Evolutionary conservation across 2,113 vertebrate genomes (phyloP).

Genomic region (Sapayoa aenigma): DNA sequence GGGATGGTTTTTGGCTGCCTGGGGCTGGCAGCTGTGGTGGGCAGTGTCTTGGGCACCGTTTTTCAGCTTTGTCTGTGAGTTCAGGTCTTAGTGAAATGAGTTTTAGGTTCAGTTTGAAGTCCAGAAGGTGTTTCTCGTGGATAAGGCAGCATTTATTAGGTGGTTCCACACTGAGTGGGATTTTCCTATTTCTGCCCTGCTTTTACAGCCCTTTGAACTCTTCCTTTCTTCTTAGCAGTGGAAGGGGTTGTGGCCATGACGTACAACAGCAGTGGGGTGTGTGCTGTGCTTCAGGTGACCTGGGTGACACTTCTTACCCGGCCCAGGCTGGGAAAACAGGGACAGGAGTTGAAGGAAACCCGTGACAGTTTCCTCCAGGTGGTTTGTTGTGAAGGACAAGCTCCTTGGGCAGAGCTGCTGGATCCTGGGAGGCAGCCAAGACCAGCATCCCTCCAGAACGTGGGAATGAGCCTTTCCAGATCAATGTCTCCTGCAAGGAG

Average conservation of each 20-base stretch:
- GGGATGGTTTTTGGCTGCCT: background rate
- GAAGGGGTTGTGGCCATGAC: fast-evolving
- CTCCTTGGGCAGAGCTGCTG: background rate
- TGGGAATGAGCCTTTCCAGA: no score
- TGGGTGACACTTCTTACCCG: fast-evolving
- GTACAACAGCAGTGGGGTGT: fast-evolving
- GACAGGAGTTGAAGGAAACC: fast-evolving
- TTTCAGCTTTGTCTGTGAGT: background rate
- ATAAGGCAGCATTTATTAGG: background rate
- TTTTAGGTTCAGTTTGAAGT: background rate
- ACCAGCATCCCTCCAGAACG: background rate
- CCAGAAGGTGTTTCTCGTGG: background rate
- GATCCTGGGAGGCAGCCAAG: fast-evolving
- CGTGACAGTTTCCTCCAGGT: fast-evolving
- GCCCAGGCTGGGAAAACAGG: fast-evolving
- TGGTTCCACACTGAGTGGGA: background rate
- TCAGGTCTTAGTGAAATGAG: background rate
- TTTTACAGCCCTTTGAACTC: background rate
- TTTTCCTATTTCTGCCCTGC: background rate
- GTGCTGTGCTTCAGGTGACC: background rate
- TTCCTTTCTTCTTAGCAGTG: background rate
- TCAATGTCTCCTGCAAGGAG: fast-evolving
- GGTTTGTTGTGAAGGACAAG: background rate
- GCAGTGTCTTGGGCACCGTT: background rate
- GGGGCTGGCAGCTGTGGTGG: background rate